These are phyloP conservation scores for Cheumatopsyche charites DNA, from an alignment of 1,140 invertebrate species.

Conservation along the genomic window DNA sequence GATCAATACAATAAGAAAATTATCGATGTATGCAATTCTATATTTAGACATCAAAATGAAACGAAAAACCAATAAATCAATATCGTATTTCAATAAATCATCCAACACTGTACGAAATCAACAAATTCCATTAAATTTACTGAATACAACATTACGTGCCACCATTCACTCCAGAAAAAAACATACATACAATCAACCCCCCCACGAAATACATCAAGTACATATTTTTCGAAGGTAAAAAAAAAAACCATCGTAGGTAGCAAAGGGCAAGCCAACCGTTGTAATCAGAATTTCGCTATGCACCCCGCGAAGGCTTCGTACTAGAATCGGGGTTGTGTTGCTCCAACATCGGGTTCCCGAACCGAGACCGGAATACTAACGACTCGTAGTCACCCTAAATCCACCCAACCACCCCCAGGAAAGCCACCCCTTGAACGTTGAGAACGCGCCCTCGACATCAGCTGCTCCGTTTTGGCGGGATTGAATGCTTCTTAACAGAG, in stretches of 20 bases:
- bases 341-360: slow-evolving; percentile 38
- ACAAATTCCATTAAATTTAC: slow-evolving; percentile 9
- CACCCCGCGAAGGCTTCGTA: slow-evolving; percentile 30
- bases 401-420: too few relatives aligned
- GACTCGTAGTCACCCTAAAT: slow-evolving; percentile 7
- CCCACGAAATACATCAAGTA: too few relatives aligned
- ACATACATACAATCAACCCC: slow-evolving; percentile 14
- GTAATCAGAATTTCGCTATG: slow-evolving; percentile 30
- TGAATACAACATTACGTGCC: background rate
- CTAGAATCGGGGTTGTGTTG: slow-evolving; percentile 8
- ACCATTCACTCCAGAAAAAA: slow-evolving; percentile 26
- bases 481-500: slow-evolving; percentile 44
- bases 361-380: slow-evolving; percentile 39
- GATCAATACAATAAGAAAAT: too few relatives aligned
- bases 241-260: background rate
- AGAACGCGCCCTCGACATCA: slow-evolving; percentile 13
- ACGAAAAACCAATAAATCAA: too few relatives aligned
- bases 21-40: too few relatives aligned
- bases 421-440: too few relatives aligned
- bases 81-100: too few relatives aligned
- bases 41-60: too few relatives aligned
- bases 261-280: background rate
- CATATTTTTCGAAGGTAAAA: slow-evolving; percentile 23
- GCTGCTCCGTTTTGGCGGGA: slow-evolving; percentile 29
- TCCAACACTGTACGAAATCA: too few relatives aligned